A percentile compares a stretch with the other conserved stretches of the same genome.
Conservation (phyloP, 2,797 vertebrate species). For the Brachyalestes nurse region DNA sequence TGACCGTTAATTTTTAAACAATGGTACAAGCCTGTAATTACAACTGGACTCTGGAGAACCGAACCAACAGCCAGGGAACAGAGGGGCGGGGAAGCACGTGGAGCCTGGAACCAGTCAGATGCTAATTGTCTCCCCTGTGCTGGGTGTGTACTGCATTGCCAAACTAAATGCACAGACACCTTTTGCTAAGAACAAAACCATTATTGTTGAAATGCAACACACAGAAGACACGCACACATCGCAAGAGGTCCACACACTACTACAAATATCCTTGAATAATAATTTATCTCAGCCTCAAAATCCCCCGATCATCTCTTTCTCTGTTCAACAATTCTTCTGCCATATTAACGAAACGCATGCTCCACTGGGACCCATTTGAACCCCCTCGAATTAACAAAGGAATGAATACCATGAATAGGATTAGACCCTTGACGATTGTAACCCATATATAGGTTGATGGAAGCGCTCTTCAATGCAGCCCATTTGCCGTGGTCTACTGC, state of each 20-base stretch:
- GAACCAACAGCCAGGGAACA: slow-evolving; percentile 57
- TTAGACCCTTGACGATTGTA: slow-evolving; percentile 73
- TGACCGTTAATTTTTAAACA: slow-evolving; percentile 71
- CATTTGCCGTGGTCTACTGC: slow-evolving; percentile 81
- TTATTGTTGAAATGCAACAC: slow-evolving; percentile 29
- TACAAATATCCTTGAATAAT: background rate
- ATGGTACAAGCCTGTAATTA: slow-evolving; percentile 56
- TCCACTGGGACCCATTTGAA: slow-evolving; percentile 35
- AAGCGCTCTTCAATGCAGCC: slow-evolving; percentile 75
- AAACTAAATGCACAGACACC: slow-evolving; percentile 30
- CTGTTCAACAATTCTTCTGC: slow-evolving; percentile 29
- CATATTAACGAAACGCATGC: slow-evolving; percentile 29
- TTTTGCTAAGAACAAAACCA: slow-evolving; percentile 35
- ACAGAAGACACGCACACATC: background rate
- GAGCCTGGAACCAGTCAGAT: slow-evolving; percentile 61
- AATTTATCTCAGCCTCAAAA: slow-evolving; percentile 2
- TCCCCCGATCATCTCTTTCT: slow-evolving; percentile 7
- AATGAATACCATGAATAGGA: slow-evolving; percentile 75
- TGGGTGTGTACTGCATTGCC: slow-evolving; percentile 62
- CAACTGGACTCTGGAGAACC: slow-evolving; percentile 70
- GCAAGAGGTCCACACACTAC: background rate
- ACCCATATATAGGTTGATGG: slow-evolving; percentile 78
- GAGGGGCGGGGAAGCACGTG: slow-evolving; percentile 42
- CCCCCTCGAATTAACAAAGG: slow-evolving; percentile 71
- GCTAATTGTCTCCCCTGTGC: slow-evolving; percentile 79